Percentiles rank a stretch among this genome's conserved stretches.
phyloP scores from a whole-genome alignment of 2,888 invertebrate species.

The Arctia plantaginis region DNA sequence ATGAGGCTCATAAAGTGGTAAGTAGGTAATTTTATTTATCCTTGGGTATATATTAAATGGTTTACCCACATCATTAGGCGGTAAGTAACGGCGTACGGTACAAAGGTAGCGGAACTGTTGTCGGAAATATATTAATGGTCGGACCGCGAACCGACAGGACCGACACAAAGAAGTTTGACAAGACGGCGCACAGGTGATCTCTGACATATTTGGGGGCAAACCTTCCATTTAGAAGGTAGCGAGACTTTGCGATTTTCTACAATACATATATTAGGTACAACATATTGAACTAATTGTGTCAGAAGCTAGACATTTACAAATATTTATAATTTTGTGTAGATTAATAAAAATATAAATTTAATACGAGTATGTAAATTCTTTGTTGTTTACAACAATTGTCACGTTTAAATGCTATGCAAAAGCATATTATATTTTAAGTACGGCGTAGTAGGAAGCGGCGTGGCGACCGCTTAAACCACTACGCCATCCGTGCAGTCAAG shows the following conservation, averaged over 20 bases:
- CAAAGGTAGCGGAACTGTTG: conserved; percentile 51
- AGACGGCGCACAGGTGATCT: conserved; percentile 50
- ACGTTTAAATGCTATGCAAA: no score
- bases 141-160: conserved; percentile 29
- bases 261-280: background rate
- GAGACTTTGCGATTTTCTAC: conserved; percentile 7
- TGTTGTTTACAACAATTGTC: no score
- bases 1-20: conserved; percentile 40
- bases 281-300: background rate
- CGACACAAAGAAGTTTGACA: conserved; percentile 55
- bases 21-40: conserved; percentile 51
- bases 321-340: no score
- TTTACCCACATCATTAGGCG: conserved; percentile 51
- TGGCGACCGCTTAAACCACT: no score
- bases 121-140: conserved; percentile 56
- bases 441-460: no score
- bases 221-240: conserved; percentile 21
- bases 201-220: conserved; percentile 49
- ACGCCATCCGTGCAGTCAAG: no score
- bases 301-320: background rate
- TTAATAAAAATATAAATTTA: no score
- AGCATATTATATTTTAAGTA: no score
- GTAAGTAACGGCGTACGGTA: conserved; percentile 42
- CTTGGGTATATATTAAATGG: conserved; percentile 47
- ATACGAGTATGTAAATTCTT: no score